Conservation (phyloP, 2,888 invertebrate species). For the Nyleta sp. region DNA sequence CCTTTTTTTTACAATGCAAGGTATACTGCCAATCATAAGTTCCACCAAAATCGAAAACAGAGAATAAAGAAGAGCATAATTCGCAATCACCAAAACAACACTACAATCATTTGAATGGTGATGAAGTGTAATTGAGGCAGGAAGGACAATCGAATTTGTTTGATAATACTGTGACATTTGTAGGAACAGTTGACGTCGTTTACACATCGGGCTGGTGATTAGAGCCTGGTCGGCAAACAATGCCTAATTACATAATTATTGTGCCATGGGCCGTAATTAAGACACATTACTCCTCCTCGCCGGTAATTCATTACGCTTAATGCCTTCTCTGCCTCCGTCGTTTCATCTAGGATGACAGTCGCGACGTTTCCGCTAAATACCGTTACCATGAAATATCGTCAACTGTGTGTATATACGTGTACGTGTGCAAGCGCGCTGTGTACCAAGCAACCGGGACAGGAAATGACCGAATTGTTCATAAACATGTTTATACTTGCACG, state of each 20-base stretch:
- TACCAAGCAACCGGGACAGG: slow-evolving; percentile 53
- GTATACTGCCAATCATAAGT: too few species aligned
- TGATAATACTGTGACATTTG: slow-evolving; percentile 61
- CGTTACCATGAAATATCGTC: slow-evolving; percentile 78
- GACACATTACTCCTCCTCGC: slow-evolving; percentile 79
- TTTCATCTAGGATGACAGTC: slow-evolving; percentile 79
- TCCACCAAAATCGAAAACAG: too few species aligned
- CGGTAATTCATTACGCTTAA: slow-evolving; percentile 81
- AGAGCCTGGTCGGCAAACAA: slow-evolving; percentile 74
- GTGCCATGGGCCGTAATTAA: slow-evolving; percentile 79
- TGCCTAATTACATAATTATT: slow-evolving; percentile 81
- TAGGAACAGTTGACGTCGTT: slow-evolving; percentile 60
- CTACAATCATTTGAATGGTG: slow-evolving; percentile 44
- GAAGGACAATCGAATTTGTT: slow-evolving; percentile 61
- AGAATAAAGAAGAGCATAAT: neutral
- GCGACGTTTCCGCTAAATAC: slow-evolving; percentile 76
- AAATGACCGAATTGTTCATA: slow-evolving; percentile 62
- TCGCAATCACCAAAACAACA: slow-evolving; percentile 30
- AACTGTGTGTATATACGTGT: slow-evolving; percentile 31
- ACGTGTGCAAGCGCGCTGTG: slow-evolving; percentile 32
- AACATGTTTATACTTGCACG: slow-evolving; percentile 58
- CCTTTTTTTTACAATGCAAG: too few species aligned
- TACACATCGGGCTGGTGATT: slow-evolving; percentile 64
- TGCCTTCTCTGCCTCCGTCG: slow-evolving; percentile 77
- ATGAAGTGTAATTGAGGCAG: slow-evolving; percentile 55